These are phyloP conservation scores for Euleptes europaea DNA, from an alignment of 2,113 vertebrate species.

Conservation along the genomic window DNA sequence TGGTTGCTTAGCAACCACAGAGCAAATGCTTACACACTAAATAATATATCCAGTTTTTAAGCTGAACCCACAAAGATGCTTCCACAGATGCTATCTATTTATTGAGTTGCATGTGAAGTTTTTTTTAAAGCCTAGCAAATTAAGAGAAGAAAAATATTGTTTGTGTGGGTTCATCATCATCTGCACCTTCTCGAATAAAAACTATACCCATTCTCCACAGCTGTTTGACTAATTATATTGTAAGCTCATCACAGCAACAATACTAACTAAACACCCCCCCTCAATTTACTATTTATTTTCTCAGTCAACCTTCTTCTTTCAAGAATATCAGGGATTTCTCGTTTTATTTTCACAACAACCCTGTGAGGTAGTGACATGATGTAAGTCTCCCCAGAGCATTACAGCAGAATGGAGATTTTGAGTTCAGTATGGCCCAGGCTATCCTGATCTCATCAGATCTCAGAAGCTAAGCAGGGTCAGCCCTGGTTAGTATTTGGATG, in stretches of 20 bases:
- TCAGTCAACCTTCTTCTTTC: not conserved
- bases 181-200: not conserved
- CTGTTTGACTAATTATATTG: not conserved
- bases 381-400: not conserved
- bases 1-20: slow-evolving; percentile 64
- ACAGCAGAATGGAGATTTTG: not conserved
- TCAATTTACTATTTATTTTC: not conserved
- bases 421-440: too few relatives aligned
- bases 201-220: not conserved
- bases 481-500: too few relatives aligned
- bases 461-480: too few relatives aligned
- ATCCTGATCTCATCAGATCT: too few relatives aligned
- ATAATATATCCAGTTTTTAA: slow-evolving; percentile 24
- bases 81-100: not conserved
- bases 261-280: not conserved
- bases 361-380: not conserved
- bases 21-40: slow-evolving; percentile 37
- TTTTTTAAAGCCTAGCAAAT: not conserved
- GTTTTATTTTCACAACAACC: not conserved
- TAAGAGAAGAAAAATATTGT: not conserved
- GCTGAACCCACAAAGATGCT: slow-evolving; percentile 18
- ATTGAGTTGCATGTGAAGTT: not conserved
- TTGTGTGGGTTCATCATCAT: not conserved
- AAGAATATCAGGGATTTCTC: not conserved
- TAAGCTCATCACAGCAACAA: not conserved